These are phyloP conservation scores for Spisula subtruncata DNA, from an alignment of 2,888 invertebrate genomes.

Conservation along the genomic window DNA sequence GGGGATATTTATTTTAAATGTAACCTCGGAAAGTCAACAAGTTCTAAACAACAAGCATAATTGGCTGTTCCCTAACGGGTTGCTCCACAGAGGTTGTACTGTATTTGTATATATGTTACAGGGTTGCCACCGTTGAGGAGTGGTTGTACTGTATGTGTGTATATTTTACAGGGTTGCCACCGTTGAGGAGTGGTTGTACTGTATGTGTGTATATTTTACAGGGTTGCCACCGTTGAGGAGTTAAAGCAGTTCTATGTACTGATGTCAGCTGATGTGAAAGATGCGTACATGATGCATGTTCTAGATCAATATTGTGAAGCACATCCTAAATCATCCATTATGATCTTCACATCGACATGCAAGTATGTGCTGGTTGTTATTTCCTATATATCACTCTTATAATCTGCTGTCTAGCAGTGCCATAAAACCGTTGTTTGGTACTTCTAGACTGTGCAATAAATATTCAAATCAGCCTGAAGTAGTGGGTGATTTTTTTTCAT, in stretches of 20 bases:
- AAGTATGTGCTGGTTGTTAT: conserved; percentile 90
- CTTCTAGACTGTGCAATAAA: too few species aligned
- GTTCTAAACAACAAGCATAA: too few species aligned
- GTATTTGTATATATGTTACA: conserved; percentile 87
- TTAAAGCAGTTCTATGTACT: conserved; percentile 97
- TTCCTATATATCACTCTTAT: not conserved
- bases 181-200: conserved; percentile 93
- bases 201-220: conserved; percentile 87
- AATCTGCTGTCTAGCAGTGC: too few species aligned
- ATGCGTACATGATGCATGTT: conserved; percentile 94
- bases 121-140: conserved; percentile 94
- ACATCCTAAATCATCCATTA: conserved; percentile 93
- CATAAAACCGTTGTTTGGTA: too few species aligned
- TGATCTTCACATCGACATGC: conserved; percentile 98
- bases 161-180: conserved; percentile 90
- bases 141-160: conserved; percentile 90
- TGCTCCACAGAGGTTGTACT: conserved; percentile 78
- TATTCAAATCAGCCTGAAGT: too few species aligned
- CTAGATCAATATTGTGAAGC: conserved; percentile 90
- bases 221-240: conserved; percentile 94
- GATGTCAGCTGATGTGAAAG: conserved; percentile 96
- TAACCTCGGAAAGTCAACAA: too few species aligned
- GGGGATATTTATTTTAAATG: too few species aligned
- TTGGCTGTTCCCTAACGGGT: too few species aligned
- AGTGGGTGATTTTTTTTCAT: too few species aligned